phyloP scores from a whole-genome alignment of 2,797 vertebrate species.

The Rachycentron canadum region DNA sequence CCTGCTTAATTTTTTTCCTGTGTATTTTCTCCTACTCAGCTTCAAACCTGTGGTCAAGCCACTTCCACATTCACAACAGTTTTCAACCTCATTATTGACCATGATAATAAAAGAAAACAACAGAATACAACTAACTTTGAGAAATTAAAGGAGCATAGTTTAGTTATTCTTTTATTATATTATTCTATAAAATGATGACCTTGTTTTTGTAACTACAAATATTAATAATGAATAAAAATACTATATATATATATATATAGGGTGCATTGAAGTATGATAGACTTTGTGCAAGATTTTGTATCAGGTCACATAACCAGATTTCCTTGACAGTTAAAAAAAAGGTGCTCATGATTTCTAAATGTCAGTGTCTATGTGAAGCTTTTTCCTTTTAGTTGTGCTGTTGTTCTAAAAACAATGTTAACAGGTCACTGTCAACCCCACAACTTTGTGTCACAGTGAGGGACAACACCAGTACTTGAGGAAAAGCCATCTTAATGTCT shows the following conservation, averaged over 20 bases:
- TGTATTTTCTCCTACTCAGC: conserved; percentile 3
- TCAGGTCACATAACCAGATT: conserved; percentile 12
- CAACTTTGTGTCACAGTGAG: background rate
- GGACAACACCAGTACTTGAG: background rate
- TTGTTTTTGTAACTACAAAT: background rate
- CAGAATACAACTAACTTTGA: background rate
- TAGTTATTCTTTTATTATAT: background rate
- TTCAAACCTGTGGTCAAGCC: conserved; percentile 7
- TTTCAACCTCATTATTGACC: background rate
- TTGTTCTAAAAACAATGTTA: conserved; percentile 19
- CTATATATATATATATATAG: background rate
- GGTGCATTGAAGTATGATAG: background rate
- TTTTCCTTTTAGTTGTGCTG: background rate
- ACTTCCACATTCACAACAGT: background rate
- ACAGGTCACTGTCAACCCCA: conserved; percentile 26
- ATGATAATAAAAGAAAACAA: background rate
- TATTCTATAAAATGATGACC: background rate
- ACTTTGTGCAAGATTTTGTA: background rate
- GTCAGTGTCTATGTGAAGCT: conserved; percentile 20
- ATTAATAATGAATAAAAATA: background rate
- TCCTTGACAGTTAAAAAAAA: conserved; percentile 24
- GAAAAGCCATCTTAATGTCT: conserved; percentile 25
- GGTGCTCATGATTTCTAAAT: conserved; percentile 32
- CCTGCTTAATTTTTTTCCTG: background rate
- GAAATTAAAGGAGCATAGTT: background rate